phyloP scores from a whole-genome alignment of 1,140 invertebrate species.

The Agrilus planipennis region DNA sequence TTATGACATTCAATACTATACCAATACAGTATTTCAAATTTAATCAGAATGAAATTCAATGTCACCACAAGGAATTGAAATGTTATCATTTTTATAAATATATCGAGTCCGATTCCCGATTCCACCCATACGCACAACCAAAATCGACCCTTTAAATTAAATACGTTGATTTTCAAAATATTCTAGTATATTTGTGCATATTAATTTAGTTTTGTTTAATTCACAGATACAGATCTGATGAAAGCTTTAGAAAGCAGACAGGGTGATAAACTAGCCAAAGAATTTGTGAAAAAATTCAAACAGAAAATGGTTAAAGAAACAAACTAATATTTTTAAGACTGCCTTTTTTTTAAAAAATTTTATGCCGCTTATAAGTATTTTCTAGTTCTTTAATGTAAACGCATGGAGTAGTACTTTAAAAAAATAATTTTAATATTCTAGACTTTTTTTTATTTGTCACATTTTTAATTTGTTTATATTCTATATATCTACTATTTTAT shows the following conservation, averaged over 20 bases:
- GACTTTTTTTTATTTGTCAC: background rate
- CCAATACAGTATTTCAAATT: no score
- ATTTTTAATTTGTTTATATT: background rate
- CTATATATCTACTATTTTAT: background rate
- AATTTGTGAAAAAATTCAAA: constrained; percentile 66
- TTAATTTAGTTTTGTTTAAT: constrained; percentile 30
- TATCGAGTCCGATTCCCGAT: background rate
- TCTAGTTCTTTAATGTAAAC: background rate
- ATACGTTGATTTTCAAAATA: constrained; percentile 6
- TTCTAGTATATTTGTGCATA: constrained; percentile 7
- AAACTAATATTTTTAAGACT: background rate
- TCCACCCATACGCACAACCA: background rate
- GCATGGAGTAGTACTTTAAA: background rate
- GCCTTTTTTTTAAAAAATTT: background rate
- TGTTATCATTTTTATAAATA: background rate
- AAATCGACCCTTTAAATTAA: constrained; percentile 6
- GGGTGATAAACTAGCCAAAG: constrained; percentile 80
- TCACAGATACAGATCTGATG: constrained; percentile 66
- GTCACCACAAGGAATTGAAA: background rate
- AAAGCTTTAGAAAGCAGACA: constrained; percentile 69
- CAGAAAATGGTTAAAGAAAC: background rate
- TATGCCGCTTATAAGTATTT: background rate
- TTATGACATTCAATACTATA: no score
- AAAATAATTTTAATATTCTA: background rate
- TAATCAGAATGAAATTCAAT: no score